These are phyloP conservation scores for Orchestia grillus DNA, from an alignment of 1,140 invertebrate species.

Conservation along the genomic window DNA sequence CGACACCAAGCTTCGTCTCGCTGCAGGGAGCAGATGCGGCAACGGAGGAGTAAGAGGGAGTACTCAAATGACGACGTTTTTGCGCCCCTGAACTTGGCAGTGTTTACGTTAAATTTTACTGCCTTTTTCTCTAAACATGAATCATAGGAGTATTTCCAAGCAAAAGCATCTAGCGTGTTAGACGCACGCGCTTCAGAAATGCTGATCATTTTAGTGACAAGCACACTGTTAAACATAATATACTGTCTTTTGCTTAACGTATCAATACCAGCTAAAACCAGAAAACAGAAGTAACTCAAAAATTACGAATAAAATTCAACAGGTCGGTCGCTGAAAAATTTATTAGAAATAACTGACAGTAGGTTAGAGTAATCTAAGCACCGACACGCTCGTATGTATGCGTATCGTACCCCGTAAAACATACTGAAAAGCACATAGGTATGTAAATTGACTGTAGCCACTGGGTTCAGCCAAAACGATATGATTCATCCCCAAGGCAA, in stretches of 20 bases:
- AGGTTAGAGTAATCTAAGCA: background rate
- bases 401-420: background rate
- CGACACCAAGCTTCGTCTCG: background rate
- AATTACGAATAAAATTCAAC: background rate
- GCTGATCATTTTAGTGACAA: background rate
- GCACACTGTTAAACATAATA: background rate
- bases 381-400: background rate
- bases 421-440: background rate
- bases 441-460: background rate
- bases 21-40: background rate
- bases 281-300: background rate
- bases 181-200: background rate
- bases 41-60: background rate
- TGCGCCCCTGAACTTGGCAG: background rate
- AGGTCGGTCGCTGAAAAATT: background rate
- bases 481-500: background rate
- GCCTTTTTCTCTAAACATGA: background rate
- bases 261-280: background rate
- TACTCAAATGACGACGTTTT: background rate
- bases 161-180: background rate
- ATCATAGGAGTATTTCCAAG: background rate
- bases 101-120: background rate
- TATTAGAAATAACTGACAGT: background rate
- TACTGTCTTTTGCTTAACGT: background rate
- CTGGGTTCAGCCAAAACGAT: background rate